Percentiles rank a stretch among this genome's conserved stretches.
Conservation (phyloP, 1,140 invertebrate species). For the Mylabris phalerata region DNA sequence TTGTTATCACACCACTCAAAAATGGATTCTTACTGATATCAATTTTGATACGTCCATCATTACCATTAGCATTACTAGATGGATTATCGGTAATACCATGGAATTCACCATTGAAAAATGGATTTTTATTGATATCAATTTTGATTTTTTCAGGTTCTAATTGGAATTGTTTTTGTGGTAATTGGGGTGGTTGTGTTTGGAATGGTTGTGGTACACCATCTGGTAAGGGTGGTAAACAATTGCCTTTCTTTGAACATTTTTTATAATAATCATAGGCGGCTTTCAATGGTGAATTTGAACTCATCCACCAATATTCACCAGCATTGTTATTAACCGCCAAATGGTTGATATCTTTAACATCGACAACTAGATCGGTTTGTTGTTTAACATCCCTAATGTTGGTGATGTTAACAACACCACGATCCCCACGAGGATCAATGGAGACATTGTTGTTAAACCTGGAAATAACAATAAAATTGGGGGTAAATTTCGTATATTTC, state of each 20-base stretch:
- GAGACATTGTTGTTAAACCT: conserved; percentile 26
- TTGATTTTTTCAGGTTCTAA: not conserved
- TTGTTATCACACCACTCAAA: conserved; percentile 24
- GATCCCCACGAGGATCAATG: conserved; percentile 35
- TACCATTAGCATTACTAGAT: not conserved
- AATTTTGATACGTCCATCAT: conserved; percentile 3
- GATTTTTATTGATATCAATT: conserved; percentile 37
- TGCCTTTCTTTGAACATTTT: conserved; percentile 30
- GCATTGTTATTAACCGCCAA: conserved; percentile 6
- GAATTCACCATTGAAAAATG: conserved; percentile 32
- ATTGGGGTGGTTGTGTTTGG: no score
- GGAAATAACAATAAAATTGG: not conserved
- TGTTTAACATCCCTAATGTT: conserved; percentile 28
- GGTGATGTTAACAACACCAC: conserved; percentile 21
- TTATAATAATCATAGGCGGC: conserved; percentile 38
- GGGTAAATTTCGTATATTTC: no score
- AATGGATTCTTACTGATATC: conserved; percentile 28
- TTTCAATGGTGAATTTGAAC: conserved; percentile 48
- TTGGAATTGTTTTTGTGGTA: conserved; percentile 1
- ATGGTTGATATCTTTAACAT: conserved; percentile 22
- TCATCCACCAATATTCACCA: conserved; percentile 47
- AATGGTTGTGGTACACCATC: conserved; percentile 1
- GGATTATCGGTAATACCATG: not conserved
- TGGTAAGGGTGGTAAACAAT: conserved; percentile 14
- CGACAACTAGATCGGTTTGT: conserved; percentile 17